Conservation (phyloP, 2,797 vertebrate genomes). For the Pseudochirops cupreus region DNA sequence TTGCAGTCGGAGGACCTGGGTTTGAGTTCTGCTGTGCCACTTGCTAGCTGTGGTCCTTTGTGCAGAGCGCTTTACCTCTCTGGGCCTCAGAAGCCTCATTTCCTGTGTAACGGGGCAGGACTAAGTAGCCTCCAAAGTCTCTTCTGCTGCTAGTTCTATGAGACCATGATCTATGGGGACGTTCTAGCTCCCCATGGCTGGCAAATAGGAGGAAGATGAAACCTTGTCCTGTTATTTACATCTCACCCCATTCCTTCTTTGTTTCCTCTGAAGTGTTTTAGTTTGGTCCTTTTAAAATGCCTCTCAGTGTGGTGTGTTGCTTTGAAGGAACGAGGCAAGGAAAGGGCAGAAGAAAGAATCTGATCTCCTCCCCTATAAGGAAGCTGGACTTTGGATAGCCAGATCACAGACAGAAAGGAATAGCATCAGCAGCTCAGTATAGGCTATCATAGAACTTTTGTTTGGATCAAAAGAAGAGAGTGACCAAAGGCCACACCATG, state of each 20-base stretch:
- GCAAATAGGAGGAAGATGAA: background rate
- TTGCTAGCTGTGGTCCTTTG: background rate
- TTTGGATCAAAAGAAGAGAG: background rate
- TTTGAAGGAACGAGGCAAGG: background rate
- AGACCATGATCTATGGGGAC: background rate
- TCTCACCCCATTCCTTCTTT: background rate
- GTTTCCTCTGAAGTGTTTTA: background rate
- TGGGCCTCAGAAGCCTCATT: background rate
- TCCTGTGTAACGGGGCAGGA: background rate
- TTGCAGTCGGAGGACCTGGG: background rate
- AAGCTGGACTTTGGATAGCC: background rate
- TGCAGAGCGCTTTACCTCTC: background rate
- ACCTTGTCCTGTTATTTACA: background rate
- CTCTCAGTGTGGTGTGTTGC: background rate
- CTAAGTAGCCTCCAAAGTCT: background rate
- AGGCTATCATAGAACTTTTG: background rate
- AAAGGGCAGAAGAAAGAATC: background rate
- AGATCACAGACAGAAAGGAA: background rate
- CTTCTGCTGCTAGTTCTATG: background rate
- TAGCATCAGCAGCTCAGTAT: background rate
- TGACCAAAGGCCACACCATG: background rate
- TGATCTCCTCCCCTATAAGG: background rate
- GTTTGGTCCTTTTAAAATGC: background rate
- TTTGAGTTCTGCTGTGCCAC: background rate
- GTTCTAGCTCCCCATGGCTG: background rate